Conservation (phyloP, 2,113 vertebrate species). For the Epinephelus cyanopodus region DNA sequence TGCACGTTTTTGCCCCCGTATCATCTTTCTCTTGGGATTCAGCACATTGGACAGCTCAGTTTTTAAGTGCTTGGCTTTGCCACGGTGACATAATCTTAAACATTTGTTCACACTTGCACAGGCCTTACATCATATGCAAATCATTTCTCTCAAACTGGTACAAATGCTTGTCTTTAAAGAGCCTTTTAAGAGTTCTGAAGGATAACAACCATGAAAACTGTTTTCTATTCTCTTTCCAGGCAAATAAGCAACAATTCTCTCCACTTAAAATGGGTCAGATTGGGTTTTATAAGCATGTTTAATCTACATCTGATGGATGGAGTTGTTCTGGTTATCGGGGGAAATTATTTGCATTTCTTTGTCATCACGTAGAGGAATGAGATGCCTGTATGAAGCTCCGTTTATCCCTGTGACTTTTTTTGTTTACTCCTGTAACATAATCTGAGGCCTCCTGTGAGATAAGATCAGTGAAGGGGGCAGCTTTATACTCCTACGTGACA, state of each 20-base stretch:
- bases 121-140: constrained; percentile 21
- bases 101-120: constrained; percentile 48
- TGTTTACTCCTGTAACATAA: constrained; percentile 78
- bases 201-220: constrained; percentile 2
- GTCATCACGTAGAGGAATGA: constrained; percentile 48
- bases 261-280: constrained; percentile 3
- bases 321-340: constrained; percentile 14
- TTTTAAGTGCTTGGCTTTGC: constrained; percentile 34
- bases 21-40: constrained; percentile 64
- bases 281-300: constrained; percentile 28
- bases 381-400: constrained; percentile 35
- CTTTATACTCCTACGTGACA: constrained; percentile 67
- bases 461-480: constrained; percentile 67
- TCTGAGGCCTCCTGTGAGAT: constrained; percentile 68
- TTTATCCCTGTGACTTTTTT: constrained; percentile 62
- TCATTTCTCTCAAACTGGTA: constrained; percentile 20
- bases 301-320: constrained; percentile 41
- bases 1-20: not conserved
- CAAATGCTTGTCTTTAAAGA: constrained; percentile 2
- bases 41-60: constrained; percentile 82
- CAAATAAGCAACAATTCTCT: not conserved
- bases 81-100: constrained; percentile 45
- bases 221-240: not conserved
- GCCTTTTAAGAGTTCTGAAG: not conserved
- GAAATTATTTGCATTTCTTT: constrained; percentile 62